Base-by-base conservation (phyloP, 2,797 vertebrate species). In the Cryptoprocta ferox region DNA sequence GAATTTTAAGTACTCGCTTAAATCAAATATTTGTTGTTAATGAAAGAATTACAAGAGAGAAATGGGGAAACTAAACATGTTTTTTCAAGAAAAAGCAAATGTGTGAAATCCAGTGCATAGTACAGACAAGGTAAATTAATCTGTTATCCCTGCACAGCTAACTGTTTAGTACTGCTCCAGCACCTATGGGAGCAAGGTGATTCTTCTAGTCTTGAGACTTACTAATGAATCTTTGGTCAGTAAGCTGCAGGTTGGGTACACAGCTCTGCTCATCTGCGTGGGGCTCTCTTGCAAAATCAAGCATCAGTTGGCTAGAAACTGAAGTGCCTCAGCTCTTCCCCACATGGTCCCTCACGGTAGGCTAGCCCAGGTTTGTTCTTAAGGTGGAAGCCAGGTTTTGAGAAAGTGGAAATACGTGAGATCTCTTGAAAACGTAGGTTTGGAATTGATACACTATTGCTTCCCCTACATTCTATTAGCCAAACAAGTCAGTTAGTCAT, bases 61-160 rank as follows among this genome's bases (percentile, higher is more conserved):
- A 88, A 79, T 65, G 56, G 78, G 50, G 45, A 81, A 82, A 65
- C 28, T 16, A 30, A 80, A 45, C 11, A 32, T 48, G 11, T 53
- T 84, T 76, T 93, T 93, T 96, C 16, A 75, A 86, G 73, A 79
- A 76, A 75, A 83, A 96, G 50, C 76, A 63, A 21, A 37, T 16
- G 26, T 30, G 35, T 19, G 39, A 59, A 87, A 21, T 32, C 35
- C 18, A 15, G 42, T 18, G 53, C 21, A 21, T 15, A 14, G 78
- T n/a, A 39, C 3, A 32, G 71, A 75, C n/a, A 15, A 79, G 37
- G 65, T 48, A 16, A 50, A 39, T 15, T 26, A n/a, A 48, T 66
- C 42, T 50, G n/a, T 21, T 35, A 35, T 86, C n/a, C 30, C 16
- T 15, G 5, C 61, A 32, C 6, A 79, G 59, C 87, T n/a, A 37